Percentiles rank a stretch among this genome's conserved stretches.
phyloP scores from a whole-genome alignment of 1,140 invertebrate species.

The Cotesia vestalis region DNA sequence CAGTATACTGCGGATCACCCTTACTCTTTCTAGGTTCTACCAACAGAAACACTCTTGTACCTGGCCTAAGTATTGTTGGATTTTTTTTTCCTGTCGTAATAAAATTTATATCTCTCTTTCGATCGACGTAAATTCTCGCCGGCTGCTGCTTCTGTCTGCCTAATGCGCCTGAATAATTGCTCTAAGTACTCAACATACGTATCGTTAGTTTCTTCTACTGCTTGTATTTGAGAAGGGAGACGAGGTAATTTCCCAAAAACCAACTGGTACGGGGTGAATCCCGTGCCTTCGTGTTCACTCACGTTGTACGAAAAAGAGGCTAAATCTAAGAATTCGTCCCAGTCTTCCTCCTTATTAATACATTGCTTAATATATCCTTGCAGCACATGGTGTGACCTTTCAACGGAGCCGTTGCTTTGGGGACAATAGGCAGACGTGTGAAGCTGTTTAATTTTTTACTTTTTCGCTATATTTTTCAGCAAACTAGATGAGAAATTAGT shows the following conservation, averaged over 20 bases:
- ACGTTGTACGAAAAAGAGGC: not conserved
- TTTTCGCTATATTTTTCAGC: conserved; percentile 43
- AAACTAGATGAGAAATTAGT: conserved; percentile 39
- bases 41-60: not conserved
- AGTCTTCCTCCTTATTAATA: conserved; percentile 1
- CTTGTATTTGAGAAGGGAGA: conserved; percentile 8
- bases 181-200: not conserved
- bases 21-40: not conserved
- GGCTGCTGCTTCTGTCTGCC: not conserved
- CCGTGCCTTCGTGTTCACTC: not conserved
- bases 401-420: conserved; percentile 1
- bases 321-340: conserved; percentile 13
- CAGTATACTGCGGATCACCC: not conserved
- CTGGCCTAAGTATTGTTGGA: not conserved
- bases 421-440: conserved; percentile 29
- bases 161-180: not conserved
- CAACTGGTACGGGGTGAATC: conserved; percentile 20
- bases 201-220: not conserved
- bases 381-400: conserved; percentile 26
- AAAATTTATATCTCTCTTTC: not conserved
- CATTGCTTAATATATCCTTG: not conserved
- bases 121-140: conserved; percentile 9
- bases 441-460: conserved; percentile 44
- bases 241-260: conserved; percentile 18
- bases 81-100: conserved; percentile 1